Evolutionary conservation across 2,113 vertebrate species (phyloP).

Genomic region (Daphoenositta chrysoptera): DNA sequence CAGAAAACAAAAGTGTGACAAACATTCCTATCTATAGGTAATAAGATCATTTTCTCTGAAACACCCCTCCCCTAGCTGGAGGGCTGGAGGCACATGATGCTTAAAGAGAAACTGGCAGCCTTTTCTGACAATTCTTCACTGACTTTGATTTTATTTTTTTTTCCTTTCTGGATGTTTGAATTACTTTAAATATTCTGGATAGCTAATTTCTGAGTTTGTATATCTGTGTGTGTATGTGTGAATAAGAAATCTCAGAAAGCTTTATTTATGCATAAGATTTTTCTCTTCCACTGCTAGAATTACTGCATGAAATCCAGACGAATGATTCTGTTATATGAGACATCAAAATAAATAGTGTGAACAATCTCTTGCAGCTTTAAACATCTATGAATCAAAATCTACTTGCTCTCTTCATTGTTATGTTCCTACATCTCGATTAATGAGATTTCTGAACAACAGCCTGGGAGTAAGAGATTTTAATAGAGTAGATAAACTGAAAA

Average conservation of each 20-base stretch:
- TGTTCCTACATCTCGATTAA: not conserved
- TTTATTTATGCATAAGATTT: not conserved
- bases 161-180: not conserved
- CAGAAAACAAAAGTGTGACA: not conserved
- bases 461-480: constrained; percentile 1
- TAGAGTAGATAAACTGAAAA: not conserved
- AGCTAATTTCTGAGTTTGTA: not conserved
- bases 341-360: constrained; percentile 29
- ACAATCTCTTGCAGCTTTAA: constrained; percentile 40
- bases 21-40: not conserved
- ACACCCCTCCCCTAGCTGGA: not conserved
- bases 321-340: not conserved
- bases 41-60: not conserved
- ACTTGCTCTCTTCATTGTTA: constrained; percentile 27
- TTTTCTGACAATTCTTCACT: not conserved
- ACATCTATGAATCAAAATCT: constrained; percentile 34
- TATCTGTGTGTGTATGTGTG: not conserved
- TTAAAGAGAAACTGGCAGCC: not conserved
- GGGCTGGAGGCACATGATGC: not conserved
- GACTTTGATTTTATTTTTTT: not conserved
- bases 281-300: not conserved
- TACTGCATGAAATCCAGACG: not conserved
- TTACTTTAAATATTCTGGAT: not conserved
- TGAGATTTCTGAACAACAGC: not conserved
- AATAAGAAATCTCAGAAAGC: not conserved